Base-by-base conservation (phyloP, 2,888 invertebrate species). In the Ormyrus pomaceus region DNA sequence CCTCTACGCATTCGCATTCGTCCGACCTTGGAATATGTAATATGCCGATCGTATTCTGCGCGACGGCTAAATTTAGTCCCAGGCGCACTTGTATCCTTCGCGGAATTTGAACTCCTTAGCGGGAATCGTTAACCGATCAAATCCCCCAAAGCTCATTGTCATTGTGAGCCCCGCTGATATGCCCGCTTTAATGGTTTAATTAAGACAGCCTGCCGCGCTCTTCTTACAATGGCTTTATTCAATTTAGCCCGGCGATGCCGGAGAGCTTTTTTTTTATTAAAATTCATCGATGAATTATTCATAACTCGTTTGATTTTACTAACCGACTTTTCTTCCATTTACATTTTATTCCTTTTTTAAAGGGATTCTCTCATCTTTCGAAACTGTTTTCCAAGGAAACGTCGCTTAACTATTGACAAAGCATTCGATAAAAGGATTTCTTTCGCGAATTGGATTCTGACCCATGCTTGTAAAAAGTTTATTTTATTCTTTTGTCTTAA, bases 1-100 rank as follows among this genome's bases (percentile, higher is more conserved):
- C 58, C 65, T 13, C 59, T 58, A 68, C 78, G 65, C 75, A 61
- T 62, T 56, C 68, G 64, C 51, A 45, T 59, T 70, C 13, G 58
- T 7, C 19, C 72, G 81, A 58, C 78, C 81, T 81, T 81, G 81
- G 81, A 81, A 81, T 81, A 81, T 70, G 78, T 81, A 81, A 81
- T 81, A 78, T 61, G 65, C 77, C 70, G 70, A 76, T 76, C 80
- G 73, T 59, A 59, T 78, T 59, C 65, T 50, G 72, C 66, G 53
- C 59, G 75, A 59, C 70, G 77, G 81, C 77, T 81, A 77, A 77
- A 81, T 81, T 78, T 81, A 78, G 75, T 79, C 65, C 19, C 53
- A 13, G 48, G 55, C 58, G 53, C 48, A 2, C 56, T n/a, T 19
- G 59, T 66, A 71, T n/a, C 79, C 34, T 79, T 79, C 75, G 70